Base-by-base conservation (phyloP, 2,113 vertebrate species). In the Sula dactylatra region DNA sequence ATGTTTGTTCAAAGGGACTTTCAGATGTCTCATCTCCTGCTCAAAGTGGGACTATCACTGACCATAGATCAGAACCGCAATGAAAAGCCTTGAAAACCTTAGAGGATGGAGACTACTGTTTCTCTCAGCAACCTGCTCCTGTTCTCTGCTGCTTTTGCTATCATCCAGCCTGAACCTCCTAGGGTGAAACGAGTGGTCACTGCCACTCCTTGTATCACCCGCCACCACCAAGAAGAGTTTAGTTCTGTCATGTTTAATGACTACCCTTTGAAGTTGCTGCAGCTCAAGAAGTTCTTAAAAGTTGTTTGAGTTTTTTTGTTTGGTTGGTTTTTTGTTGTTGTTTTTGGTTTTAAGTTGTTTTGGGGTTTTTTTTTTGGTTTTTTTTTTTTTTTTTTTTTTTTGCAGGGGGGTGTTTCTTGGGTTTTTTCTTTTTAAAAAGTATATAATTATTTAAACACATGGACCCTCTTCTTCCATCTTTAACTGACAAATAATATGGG, bases 181-280 rank as follows among this genome's bases (percentile, higher is more conserved):
- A 31, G 13, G 17, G 10, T 20, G 21, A 81, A 88, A 69, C 5
- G 1, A 0, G 0, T 19, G 34, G 49, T 38, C 34, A 19, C 38
- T 79, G 18, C 6, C 32, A 73, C 44, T 54, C 10, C n/a, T 54
- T n/a, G 1, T 7, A 44, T 52, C 52, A 66, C 42, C 50, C 54
- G 18, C 70, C 38, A 49, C 15, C 32, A 66, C 10, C 42, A 79
- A 21, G 40, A 89, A 19, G 3, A 73, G 26, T 64, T 50, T 62
- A 19, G 6, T 62, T 93, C 25, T n/a, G 34, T 36, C 1, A 0
- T 31, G 21, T 58, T 86, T 10, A 76, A 72, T 52, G 16, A 45
- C 16, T 49, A 67, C 10, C 4, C 22, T 79, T 76, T n/a, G 44
- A 86, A 86, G 52, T 5, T 64, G 38, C 47, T 50, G 42, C 17